Evolutionary conservation across 2,113 vertebrate species (phyloP).

Genomic region (Cyrtonyx montezumae): DNA sequence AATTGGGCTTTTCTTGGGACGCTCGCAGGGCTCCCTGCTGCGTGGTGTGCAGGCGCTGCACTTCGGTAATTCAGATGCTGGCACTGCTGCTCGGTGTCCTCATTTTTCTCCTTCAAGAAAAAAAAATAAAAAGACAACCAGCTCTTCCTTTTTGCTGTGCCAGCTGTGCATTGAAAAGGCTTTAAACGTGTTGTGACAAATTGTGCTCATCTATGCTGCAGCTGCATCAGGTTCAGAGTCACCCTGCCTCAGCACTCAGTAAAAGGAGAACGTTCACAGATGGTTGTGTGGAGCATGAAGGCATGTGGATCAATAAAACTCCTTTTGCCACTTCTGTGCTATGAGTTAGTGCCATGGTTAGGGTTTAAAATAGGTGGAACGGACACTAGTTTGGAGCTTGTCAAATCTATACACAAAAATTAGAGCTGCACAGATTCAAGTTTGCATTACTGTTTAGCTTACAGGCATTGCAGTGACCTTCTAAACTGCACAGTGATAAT

Average conservation of each 20-base stretch:
- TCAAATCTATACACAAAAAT: background rate
- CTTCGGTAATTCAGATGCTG: background rate
- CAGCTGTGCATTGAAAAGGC: constrained; percentile 60
- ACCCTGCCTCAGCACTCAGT: background rate
- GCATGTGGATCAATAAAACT: background rate
- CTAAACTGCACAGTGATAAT: constrained; percentile 51
- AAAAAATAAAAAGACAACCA: background rate
- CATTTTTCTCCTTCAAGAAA: constrained; percentile 32
- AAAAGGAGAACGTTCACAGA: background rate
- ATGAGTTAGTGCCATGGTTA: background rate
- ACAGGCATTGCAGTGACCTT: constrained; percentile 21
- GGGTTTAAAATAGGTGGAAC: constrained; percentile 14
- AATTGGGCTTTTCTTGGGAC: background rate
- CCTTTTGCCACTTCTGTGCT: constrained; percentile 1
- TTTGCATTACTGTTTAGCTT: constrained; percentile 22
- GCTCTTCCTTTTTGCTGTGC: constrained; percentile 32
- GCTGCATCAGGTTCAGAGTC: constrained; percentile 27
- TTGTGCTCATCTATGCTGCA: constrained; percentile 9
- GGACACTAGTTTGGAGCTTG: constrained; percentile 6
- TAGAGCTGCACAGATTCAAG: background rate
- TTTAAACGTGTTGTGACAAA: constrained; percentile 18
- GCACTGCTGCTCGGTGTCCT: background rate
- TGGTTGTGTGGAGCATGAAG: background rate
- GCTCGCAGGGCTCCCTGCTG: constrained; percentile 3
- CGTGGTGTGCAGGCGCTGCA: background rate